phyloP scores from a whole-genome alignment of 1,140 invertebrate species.

The Calosoma granatense region DNA sequence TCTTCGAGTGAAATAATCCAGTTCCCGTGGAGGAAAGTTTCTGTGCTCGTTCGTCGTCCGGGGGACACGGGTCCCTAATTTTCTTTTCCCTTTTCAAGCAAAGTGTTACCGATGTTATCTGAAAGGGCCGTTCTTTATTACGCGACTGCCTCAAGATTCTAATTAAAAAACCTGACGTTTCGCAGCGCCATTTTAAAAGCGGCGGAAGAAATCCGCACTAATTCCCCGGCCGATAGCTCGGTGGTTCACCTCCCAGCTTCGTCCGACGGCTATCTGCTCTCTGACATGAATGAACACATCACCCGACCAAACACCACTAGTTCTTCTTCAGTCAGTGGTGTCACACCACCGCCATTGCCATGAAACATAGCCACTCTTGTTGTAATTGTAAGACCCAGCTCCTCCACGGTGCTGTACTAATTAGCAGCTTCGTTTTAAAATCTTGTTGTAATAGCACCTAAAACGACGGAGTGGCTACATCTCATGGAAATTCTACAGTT shows the following conservation, averaged over 20 bases:
- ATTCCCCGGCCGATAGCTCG: not conserved
- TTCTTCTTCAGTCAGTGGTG: not conserved
- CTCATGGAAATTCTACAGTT: not conserved
- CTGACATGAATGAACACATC: not conserved
- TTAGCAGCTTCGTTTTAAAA: constrained; percentile 5
- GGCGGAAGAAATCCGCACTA: not conserved
- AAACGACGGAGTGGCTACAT: not conserved
- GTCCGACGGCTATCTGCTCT: not conserved
- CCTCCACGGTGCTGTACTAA: not conserved
- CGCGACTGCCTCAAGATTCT: not conserved
- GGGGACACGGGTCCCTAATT: too few species aligned
- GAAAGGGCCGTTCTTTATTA: not conserved
- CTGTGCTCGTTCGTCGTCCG: not conserved
- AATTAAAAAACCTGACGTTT: not conserved
- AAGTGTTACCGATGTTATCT: not conserved
- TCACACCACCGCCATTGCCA: not conserved
- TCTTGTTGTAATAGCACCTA: not conserved
- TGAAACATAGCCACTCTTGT: too few species aligned
- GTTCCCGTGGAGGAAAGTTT: not conserved
- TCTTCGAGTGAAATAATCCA: not conserved
- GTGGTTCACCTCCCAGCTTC: not conserved
- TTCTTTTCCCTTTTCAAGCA: not conserved
- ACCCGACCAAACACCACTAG: not conserved
- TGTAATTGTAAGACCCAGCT: too few species aligned
- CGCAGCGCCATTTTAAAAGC: not conserved